Conservation (phyloP, 2,797 vertebrate genomes). For the Cynodonichthys magdalenae region DNA sequence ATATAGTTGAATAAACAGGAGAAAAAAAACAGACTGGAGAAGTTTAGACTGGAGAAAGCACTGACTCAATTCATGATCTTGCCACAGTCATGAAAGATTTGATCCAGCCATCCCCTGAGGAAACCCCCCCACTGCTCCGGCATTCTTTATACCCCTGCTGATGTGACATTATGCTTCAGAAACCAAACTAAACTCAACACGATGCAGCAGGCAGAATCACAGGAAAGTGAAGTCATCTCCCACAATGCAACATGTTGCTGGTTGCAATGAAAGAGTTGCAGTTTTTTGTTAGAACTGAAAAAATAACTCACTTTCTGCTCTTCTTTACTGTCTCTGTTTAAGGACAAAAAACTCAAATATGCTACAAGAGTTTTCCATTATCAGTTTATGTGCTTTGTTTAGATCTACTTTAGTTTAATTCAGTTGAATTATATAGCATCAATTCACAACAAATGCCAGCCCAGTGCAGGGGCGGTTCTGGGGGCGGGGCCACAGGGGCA, state of each 20-base stretch:
- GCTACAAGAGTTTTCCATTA: slow-evolving; percentile 9
- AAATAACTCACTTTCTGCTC: too few species aligned
- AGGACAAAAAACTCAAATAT: slow-evolving; percentile 21
- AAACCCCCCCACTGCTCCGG: slow-evolving; percentile 19
- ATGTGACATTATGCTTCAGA: slow-evolving; percentile 36
- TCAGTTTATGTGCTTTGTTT: slow-evolving; percentile 12
- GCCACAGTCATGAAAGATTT: slow-evolving; percentile 17
- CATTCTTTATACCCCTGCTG: slow-evolving; percentile 15
- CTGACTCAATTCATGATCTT: slow-evolving; percentile 18
- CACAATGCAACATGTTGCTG: slow-evolving; percentile 19
- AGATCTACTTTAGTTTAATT: neutral
- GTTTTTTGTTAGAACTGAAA: neutral
- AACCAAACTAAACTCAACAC: slow-evolving; percentile 26
- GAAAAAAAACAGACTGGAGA: neutral
- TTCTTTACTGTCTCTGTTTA: neutral
- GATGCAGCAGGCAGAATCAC: slow-evolving; percentile 11
- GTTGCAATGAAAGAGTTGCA: slow-evolving; percentile 11
- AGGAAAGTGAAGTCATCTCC: slow-evolving; percentile 6
- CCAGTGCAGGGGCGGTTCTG: too few species aligned
- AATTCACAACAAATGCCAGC: too few species aligned
- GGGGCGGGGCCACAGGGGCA: too few species aligned
- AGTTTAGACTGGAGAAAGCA: slow-evolving; percentile 12
- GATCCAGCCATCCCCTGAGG: slow-evolving; percentile 7
- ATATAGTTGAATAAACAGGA: slow-evolving; percentile 7
- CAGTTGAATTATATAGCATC: too few species aligned